Conservation (phyloP, 2,888 invertebrate species). For the Antheraea yamamai region DNA sequence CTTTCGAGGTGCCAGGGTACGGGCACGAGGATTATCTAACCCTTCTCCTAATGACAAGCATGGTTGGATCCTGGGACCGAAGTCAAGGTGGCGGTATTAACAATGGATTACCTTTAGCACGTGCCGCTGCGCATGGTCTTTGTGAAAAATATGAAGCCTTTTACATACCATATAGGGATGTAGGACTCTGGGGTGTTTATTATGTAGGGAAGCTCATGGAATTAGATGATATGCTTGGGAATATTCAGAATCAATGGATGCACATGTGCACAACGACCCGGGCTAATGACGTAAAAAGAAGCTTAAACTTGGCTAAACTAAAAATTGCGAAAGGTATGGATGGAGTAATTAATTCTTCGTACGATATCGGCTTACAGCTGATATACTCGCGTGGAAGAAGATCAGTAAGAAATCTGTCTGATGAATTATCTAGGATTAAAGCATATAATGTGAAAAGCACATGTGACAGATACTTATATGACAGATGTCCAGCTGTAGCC, state of each 20-base stretch:
- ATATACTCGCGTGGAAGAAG: constrained; percentile 43
- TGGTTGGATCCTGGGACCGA: constrained; percentile 68
- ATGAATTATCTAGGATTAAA: constrained; percentile 13
- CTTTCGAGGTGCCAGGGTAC: constrained; percentile 71
- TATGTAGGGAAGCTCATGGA: constrained; percentile 53
- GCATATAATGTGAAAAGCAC: background rate
- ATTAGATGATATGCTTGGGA: constrained; percentile 60
- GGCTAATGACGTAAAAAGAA: constrained; percentile 53
- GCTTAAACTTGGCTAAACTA: constrained; percentile 51
- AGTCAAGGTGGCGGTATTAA: constrained; percentile 50
- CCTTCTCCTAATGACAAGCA: constrained; percentile 56
- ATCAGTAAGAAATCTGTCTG: background rate
- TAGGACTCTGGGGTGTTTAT: constrained; percentile 77
- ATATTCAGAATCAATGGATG: constrained; percentile 67
- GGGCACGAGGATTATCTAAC: constrained; percentile 53
- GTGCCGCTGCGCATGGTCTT: constrained; percentile 48
- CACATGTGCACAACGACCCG: constrained; percentile 53
- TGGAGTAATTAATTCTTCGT: constrained; percentile 52
- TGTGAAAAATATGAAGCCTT: constrained; percentile 71
- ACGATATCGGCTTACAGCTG: constrained; percentile 61
- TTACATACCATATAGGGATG: constrained; percentile 64
- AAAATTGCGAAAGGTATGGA: constrained; percentile 46
- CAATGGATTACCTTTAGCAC: constrained; percentile 53
- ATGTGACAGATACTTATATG: constrained; percentile 92
- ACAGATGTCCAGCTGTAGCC: constrained; percentile 96